Evolutionary conservation across 1,140 invertebrate species (phyloP), one percentile per base, ranked within the genome.

Genomic region (Cydia strobilella): DNA sequence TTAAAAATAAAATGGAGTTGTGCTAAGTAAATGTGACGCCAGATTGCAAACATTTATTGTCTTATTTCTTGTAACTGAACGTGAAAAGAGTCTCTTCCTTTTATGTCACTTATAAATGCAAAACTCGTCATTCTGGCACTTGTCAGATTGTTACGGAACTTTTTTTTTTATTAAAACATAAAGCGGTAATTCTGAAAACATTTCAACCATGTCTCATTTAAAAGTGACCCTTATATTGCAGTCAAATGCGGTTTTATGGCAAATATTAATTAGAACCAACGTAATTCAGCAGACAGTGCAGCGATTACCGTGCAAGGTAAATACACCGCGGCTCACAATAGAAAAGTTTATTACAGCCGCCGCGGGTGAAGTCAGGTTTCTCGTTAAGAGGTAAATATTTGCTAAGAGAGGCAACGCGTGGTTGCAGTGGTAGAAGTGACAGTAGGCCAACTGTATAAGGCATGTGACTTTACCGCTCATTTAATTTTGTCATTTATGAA

Each of bases 331-430:
- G 76, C 75, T 77, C 79, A 92, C 86, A 89, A 90, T 90, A 87
- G 87, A 89, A 90, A 92, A 92, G 88, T 90, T 92, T 90, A 90
- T 90, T 90, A 87, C 85, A 77, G 82, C 75, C 82, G 86, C 84
- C 85, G 79, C 78, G 87, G 86, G 85, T 84, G 77, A 87, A 88
- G 89, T 90, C 88, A 90, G 88, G 86, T 89, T 88, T 86, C 88
- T 90, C 87, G 86, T 90, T 90, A 86, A 86, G 86, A 88, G 83
- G 85, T 86, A 90, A 90, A 92, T 90, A 92, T 90, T 92, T 92
- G 88, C 75, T 72, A 78, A 81, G 77, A 81, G 86, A 83, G 82
- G 82, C 86, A 86, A 84, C 84, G 87, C 86, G 90, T 88, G 84
- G 65, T 35, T 35, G 15, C 65, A 69, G 18, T 39, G 25, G n/a